Conservation (phyloP, 1,140 invertebrate species). For the Odontomachus brunneus region DNA sequence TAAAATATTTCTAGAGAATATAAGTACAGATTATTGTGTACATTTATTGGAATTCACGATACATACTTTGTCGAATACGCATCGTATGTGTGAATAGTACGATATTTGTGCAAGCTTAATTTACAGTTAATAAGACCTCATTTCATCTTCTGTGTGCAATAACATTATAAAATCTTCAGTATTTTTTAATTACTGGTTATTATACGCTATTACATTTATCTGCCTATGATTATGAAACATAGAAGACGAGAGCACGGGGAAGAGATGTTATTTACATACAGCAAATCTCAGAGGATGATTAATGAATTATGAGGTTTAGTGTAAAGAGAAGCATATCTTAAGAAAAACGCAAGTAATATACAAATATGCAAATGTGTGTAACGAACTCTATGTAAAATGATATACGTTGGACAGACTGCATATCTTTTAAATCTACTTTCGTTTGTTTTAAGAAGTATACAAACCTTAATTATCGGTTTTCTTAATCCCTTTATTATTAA, state of each 20-base stretch:
- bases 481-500: background rate
- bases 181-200: slow-evolving; percentile 26
- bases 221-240: background rate
- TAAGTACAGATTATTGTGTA: background rate
- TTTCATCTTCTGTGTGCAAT: slow-evolving; percentile 28
- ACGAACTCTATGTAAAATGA: no score
- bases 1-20: slow-evolving; percentile 14
- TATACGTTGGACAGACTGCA: background rate
- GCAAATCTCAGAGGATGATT: background rate
- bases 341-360: background rate
- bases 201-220: background rate
- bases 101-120: background rate
- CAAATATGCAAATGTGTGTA: background rate
- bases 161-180: slow-evolving; percentile 25
- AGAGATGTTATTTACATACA: slow-evolving; percentile 15
- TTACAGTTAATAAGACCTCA: background rate
- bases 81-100: background rate
- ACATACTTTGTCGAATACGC: no score
- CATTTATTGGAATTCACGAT: slow-evolving; percentile 4
- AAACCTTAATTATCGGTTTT: slow-evolving; percentile 1
- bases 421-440: slow-evolving; percentile 23
- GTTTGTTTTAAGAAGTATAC: slow-evolving; percentile 24
- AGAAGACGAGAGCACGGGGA: background rate
- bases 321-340: background rate
- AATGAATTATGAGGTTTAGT: background rate